Evolutionary conservation across 2,888 invertebrate species (phyloP).

Genomic region (Orthosia cruda): DNA sequence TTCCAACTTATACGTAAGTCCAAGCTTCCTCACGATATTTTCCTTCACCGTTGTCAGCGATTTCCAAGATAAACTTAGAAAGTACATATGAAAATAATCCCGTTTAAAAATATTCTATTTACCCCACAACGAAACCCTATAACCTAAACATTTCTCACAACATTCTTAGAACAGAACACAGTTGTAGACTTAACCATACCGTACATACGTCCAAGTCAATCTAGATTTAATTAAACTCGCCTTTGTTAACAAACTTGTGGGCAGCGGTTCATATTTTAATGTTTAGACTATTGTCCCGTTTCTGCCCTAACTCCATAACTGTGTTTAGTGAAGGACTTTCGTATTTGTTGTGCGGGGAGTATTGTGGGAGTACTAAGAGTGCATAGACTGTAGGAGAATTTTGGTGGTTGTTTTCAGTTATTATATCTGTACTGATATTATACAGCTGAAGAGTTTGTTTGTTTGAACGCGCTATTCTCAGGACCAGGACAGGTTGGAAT

Average conservation of each 20-base stretch:
- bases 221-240: conserved; percentile 67
- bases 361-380: not conserved
- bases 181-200: conserved; percentile 18
- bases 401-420: no score
- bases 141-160: conserved; percentile 4
- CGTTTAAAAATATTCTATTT: not conserved
- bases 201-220: conserved; percentile 50
- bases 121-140: not conserved
- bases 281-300: conserved; percentile 63
- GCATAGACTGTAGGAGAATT: no score
- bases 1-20: no score
- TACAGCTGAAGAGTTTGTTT: no score
- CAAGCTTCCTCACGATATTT: no score
- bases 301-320: conserved; percentile 55
- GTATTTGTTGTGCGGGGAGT: conserved; percentile 46
- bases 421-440: no score
- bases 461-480: no score
- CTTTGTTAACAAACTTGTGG: conserved; percentile 59
- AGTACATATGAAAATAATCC: no score
- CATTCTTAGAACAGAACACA: conserved; percentile 25
- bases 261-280: conserved; percentile 63
- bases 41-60: no score
- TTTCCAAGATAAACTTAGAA: no score
- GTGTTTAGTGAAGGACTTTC: conserved; percentile 34
- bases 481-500: no score